These are phyloP conservation scores for Henicopernis longicauda DNA, from an alignment of 2,113 vertebrate genomes.

Conservation along the genomic window DNA sequence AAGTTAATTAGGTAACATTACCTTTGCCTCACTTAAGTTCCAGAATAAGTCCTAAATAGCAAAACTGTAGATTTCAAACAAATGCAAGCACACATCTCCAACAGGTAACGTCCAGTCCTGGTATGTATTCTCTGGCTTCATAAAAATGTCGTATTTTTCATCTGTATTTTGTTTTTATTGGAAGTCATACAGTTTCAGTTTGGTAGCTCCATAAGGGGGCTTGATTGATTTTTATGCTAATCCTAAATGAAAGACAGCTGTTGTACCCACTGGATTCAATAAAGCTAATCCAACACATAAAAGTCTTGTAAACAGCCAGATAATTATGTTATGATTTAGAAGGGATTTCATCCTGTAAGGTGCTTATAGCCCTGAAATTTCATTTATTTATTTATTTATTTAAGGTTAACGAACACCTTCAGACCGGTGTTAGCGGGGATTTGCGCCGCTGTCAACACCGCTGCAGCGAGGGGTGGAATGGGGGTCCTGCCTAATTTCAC, in stretches of 20 bases:
- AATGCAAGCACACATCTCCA: fast-evolving
- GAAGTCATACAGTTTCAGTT: not conserved
- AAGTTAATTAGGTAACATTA: not conserved
- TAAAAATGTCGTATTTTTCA: not conserved
- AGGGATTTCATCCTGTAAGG: not conserved
- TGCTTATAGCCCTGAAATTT: not conserved
- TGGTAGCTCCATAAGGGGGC: not conserved
- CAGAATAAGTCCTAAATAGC: not conserved
- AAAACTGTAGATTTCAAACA: not conserved
- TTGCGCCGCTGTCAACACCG: fast-evolving
- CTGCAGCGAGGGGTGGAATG: not conserved
- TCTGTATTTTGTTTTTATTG: not conserved
- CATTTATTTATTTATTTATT: not conserved
- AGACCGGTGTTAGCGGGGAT: fast-evolving
- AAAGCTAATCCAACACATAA: not conserved
- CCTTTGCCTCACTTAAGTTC: not conserved
- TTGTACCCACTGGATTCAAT: not conserved
- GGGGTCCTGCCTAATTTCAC: fast-evolving
- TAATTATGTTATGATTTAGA: not conserved
- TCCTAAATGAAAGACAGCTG: conserved; percentile 33
- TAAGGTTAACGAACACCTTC: not conserved
- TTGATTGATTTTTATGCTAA: conserved; percentile 41
- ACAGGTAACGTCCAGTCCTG: not conserved
- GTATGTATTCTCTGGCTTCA: not conserved
- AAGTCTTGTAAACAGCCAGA: not conserved